Evolutionary conservation across 2,113 vertebrate genomes (phyloP).

Genomic region (Sardina pilchardus): DNA sequence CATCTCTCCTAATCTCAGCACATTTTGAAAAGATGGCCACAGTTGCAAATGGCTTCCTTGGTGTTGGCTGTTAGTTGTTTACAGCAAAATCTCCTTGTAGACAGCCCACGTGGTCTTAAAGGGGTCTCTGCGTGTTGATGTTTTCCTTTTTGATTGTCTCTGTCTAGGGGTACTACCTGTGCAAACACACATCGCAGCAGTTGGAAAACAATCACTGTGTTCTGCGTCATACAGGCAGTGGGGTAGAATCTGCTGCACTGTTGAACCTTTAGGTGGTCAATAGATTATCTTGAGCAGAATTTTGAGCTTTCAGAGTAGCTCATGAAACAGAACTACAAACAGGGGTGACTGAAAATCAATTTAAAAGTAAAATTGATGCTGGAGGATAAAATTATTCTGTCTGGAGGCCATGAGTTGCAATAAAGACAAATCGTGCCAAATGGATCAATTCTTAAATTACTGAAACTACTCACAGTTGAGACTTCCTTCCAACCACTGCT

Average conservation of each 20-base stretch:
- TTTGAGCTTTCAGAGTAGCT: not conserved
- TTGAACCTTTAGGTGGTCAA: not conserved
- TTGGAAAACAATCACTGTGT: not conserved
- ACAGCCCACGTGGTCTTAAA: not conserved
- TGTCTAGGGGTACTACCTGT: too few species aligned
- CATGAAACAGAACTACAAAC: not conserved
- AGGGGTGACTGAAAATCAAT: too few species aligned
- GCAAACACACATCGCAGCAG: not conserved
- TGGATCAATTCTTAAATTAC: not conserved
- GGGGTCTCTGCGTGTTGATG: not conserved
- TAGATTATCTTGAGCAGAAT: not conserved
- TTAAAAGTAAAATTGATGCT: not conserved
- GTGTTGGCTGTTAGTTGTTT: not conserved
- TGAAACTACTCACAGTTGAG: not conserved
- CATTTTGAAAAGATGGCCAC: not conserved
- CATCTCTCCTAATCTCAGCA: not conserved
- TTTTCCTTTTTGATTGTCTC: not conserved
- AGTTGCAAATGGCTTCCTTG: not conserved
- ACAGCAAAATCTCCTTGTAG: not conserved
- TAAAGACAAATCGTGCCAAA: not conserved
- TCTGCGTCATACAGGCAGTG: not conserved
- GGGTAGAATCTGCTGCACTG: not conserved
- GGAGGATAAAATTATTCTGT: not conserved
- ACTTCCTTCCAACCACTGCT: not conserved
- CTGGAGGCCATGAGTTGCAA: not conserved